A percentile compares a stretch with the other conserved stretches of the same genome.
Evolutionary conservation across 1,140 invertebrate genomes (phyloP).

Genomic region (Calycopis cecrops): DNA sequence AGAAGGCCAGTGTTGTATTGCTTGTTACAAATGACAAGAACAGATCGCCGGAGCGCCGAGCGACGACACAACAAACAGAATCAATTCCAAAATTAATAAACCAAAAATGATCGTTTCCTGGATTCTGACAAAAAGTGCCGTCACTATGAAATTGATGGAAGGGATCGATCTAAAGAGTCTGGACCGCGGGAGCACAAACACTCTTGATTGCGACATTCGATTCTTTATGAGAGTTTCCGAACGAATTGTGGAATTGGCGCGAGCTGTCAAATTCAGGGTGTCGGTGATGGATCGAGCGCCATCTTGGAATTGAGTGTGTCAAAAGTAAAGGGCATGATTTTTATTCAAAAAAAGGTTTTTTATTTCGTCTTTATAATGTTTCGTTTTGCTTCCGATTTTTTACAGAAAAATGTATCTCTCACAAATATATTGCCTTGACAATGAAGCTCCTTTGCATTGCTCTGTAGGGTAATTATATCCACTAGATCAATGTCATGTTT

Average conservation of each 20-base stretch:
- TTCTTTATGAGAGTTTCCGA: not conserved
- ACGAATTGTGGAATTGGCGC: slow-evolving; percentile 9
- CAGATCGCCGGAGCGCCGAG: too few relatives aligned
- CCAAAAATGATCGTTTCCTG: not conserved
- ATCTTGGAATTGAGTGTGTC: not conserved
- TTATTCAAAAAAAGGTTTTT: not conserved
- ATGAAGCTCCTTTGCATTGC: too few relatives aligned
- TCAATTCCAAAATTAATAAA: not conserved
- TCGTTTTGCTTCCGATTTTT: not conserved
- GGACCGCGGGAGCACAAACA: not conserved
- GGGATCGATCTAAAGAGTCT: not conserved
- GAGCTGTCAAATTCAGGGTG: slow-evolving; percentile 2
- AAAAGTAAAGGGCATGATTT: not conserved
- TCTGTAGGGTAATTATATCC: too few relatives aligned
- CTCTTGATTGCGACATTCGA: not conserved
- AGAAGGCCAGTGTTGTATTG: too few relatives aligned
- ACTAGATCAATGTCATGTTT: too few relatives aligned
- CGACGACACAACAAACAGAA: not conserved
- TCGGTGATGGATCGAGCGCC: not conserved
- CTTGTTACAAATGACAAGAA: too few relatives aligned
- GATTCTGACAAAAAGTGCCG: slow-evolving; percentile 1
- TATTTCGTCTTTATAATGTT: not conserved
- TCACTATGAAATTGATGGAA: slow-evolving; percentile 9
- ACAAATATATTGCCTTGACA: not conserved
- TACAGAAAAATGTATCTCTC: not conserved